Base-by-base conservation (phyloP, 2,113 vertebrate species). In the Scolopax mira region DNA sequence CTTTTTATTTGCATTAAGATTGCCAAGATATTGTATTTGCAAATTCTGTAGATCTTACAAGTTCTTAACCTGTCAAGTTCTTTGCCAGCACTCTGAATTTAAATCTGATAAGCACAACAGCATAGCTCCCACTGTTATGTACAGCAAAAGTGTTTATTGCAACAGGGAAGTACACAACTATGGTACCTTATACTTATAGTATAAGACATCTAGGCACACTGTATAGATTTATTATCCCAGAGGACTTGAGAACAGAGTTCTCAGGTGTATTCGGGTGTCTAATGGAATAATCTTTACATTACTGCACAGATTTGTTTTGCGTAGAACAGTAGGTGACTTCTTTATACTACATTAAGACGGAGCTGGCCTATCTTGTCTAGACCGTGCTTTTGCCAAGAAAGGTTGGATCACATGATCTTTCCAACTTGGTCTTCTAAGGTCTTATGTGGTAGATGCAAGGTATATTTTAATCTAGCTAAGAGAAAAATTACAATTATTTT, bases 191-290 rank as follows among this genome's bases (percentile, higher is more conserved):
- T 37, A 18, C 35, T 93, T 79, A 90, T 82, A 87, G 46, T 12
- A 25, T 71, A 55, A 73, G 78, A 77, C 81, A 93, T 57, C 62
- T 51, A 67, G 31, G 55, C 11, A 84, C 42, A 52, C 37, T 80
- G 62, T 65, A 44, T 28, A 61, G 51, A 95, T 97, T 96, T 95
- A 62, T 35, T 80, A 57, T 87, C n/a, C 83, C 74, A 80, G 51
- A 88, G 66, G 67, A 91, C 88, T 93, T 27, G 23, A 83, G 37
- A 75, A 55, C 2, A 5, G 51, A 67, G n/a, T 72, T 82, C 85
- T 60, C 9, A 4, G 73, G 81, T 60, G 67, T 94, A 86, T 91
- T 96, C 4, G 10, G 31, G 11, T 39, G 39, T 96, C 79, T 85
- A 54, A 80, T 27, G 61, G 14, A 95, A 91, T 92, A 60, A 93